Evolutionary conservation across 2,888 invertebrate genomes (phyloP).

Genomic region (Margaritifera margaritifera): DNA sequence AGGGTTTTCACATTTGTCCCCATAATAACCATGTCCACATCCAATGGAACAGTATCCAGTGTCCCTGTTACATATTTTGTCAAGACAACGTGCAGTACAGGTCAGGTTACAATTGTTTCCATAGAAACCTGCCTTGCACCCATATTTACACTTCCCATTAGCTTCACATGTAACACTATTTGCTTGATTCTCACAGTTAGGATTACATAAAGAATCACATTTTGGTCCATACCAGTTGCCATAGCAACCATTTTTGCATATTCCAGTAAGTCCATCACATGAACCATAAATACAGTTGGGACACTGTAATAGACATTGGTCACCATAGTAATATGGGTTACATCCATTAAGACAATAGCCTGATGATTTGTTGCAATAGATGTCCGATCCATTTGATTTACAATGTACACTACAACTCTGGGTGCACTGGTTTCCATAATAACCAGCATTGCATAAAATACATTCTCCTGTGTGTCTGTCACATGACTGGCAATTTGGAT

Average conservation of each 20-base stretch:
- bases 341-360: too few species aligned
- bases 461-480: too few species aligned
- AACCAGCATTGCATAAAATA: too few species aligned
- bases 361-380: too few species aligned
- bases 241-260: slow-evolving; percentile 1
- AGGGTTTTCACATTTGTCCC: slow-evolving; percentile 14
- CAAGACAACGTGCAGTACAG: slow-evolving; percentile 18
- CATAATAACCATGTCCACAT: slow-evolving; percentile 23
- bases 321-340: not conserved
- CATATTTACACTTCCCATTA: not conserved
- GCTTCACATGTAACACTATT: too few species aligned
- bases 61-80: slow-evolving; percentile 15
- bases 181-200: too few species aligned
- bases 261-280: not conserved
- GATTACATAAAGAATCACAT: not conserved
- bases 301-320: not conserved
- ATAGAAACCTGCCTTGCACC: slow-evolving; percentile 21
- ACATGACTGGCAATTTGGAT: too few species aligned
- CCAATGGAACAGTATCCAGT: slow-evolving; percentile 18
- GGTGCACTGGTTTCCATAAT: too few species aligned
- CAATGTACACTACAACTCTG: too few species aligned
- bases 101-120: slow-evolving; percentile 11
- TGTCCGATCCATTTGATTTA: too few species aligned
- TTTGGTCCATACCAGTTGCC: not conserved
- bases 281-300: not conserved